Evolutionary conservation across 2,888 invertebrate species (phyloP).

Genomic region (Nasonovia ribisnigri): DNA sequence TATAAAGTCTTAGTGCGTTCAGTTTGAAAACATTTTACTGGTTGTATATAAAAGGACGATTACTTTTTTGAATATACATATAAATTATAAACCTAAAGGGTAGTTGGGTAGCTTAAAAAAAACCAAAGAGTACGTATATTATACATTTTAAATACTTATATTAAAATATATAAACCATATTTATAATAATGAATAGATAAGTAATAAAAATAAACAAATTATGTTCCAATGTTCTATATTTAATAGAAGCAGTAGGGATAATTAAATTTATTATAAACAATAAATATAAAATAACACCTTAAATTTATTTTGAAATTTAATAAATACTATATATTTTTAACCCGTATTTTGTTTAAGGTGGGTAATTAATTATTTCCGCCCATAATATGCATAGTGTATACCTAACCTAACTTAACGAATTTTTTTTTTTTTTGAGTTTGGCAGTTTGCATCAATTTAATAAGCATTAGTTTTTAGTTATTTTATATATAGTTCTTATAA

Average conservation of each 20-base stretch:
- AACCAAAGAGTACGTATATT: background rate
- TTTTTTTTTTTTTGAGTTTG: background rate
- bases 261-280: background rate
- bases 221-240: background rate
- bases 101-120: background rate
- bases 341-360: background rate
- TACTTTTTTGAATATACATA: background rate
- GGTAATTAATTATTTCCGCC: background rate
- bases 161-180: background rate
- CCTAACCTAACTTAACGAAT: background rate
- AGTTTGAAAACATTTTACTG: background rate
- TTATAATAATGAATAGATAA: background rate
- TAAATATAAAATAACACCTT: background rate
- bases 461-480: background rate
- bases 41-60: background rate
- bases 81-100: background rate
- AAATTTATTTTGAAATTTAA: background rate
- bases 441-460: background rate
- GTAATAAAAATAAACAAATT: background rate
- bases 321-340: background rate
- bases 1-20: background rate
- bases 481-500: background rate
- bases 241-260: background rate
- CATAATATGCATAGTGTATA: background rate
- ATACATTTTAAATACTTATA: background rate